phyloP scores from a whole-genome alignment of 2,888 invertebrate genomes.

The Ichneumoninae sp. region DNA sequence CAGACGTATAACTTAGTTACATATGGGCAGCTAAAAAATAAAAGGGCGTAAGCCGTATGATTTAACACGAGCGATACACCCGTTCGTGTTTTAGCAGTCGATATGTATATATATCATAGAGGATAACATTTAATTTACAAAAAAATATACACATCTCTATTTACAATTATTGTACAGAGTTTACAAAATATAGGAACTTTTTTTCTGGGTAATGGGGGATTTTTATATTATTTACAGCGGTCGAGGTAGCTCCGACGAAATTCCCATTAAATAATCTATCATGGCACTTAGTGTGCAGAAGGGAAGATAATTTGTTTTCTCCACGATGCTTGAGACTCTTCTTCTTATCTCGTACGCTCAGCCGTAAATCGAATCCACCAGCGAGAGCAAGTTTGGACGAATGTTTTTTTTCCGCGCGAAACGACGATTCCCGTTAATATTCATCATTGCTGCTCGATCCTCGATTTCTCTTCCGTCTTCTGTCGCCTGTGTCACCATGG shows the following conservation, averaged over 20 bases:
- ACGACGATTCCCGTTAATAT: background rate
- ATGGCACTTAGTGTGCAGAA: background rate
- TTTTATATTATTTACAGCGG: slow-evolving; percentile 8
- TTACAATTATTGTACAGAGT: slow-evolving; percentile 69
- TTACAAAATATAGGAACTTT: slow-evolving; percentile 64
- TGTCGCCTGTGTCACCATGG: background rate
- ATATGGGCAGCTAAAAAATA: background rate
- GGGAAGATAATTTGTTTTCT: background rate
- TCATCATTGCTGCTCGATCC: slow-evolving; percentile 28
- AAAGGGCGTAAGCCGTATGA: background rate
- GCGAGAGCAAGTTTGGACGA: slow-evolving; percentile 18
- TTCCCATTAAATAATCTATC: slow-evolving; percentile 28
- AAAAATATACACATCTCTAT: slow-evolving; percentile 71
- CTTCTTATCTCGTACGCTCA: background rate
- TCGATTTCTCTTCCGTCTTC: background rate
- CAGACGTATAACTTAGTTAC: slow-evolving; percentile 58
- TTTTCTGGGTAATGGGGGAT: background rate
- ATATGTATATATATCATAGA: slow-evolving; percentile 34
- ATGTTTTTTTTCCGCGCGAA: background rate
- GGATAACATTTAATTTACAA: slow-evolving; percentile 70
- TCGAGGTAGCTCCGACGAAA: background rate
- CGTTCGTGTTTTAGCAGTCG: background rate
- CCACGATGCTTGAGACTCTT: background rate
- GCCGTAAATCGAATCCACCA: slow-evolving; percentile 6
- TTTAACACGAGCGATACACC: background rate